phyloP scores from a whole-genome alignment of 1,140 invertebrate species.

The Dufourea novaeangliae region DNA sequence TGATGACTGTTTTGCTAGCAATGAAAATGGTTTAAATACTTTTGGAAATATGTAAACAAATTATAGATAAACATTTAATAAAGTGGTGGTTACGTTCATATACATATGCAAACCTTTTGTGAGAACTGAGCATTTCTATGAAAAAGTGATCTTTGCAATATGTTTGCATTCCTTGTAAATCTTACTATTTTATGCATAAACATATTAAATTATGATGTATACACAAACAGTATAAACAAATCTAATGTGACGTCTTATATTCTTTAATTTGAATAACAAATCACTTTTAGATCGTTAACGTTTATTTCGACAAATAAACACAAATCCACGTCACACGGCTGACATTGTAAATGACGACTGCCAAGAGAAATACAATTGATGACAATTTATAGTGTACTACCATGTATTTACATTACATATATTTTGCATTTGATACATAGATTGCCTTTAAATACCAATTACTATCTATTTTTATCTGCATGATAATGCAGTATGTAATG shows the following conservation, averaged over 20 bases:
- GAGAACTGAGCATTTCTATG: constrained; percentile 8
- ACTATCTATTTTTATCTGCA: no score
- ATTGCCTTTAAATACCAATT: no score
- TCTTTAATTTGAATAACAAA: not conserved
- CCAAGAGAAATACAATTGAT: no score
- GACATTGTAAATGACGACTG: not conserved
- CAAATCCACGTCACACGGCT: constrained; percentile 1
- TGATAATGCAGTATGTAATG: no score
- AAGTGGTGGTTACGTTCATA: not conserved
- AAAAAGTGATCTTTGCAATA: constrained; percentile 16
- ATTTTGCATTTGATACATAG: no score
- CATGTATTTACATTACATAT: no score
- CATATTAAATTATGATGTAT: constrained; percentile 3
- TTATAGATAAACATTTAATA: not conserved
- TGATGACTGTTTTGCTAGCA: not conserved
- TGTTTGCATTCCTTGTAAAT: constrained; percentile 5
- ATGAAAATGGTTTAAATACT: not conserved
- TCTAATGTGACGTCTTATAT: not conserved
- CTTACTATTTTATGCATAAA: not conserved
- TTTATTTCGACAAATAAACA: not conserved
- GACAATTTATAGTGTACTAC: no score
- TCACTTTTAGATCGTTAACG: not conserved
- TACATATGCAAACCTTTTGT: constrained; percentile 27
- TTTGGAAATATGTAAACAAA: not conserved
- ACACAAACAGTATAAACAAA: not conserved